These are phyloP conservation scores for Oryctes rhinoceros DNA, from an alignment of 1,140 invertebrate species.

Conservation along the genomic window DNA sequence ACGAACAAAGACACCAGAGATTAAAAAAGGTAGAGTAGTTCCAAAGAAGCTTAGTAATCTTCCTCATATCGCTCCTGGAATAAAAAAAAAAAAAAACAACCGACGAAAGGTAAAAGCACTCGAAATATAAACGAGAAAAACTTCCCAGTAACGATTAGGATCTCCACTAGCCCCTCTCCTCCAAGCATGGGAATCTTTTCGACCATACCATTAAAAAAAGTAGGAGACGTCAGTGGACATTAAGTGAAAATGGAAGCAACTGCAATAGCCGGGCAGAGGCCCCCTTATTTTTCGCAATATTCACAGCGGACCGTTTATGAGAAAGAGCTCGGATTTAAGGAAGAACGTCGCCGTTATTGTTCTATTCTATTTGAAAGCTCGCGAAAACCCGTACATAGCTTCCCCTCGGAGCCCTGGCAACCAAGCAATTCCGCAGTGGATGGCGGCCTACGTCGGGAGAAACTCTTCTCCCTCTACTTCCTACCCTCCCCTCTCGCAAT, in stretches of 20 bases:
- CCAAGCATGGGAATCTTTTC: background rate
- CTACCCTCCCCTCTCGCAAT: too few species aligned
- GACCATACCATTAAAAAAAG: conserved; percentile 3
- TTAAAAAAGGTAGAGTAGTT: too few species aligned
- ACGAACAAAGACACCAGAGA: too few species aligned
- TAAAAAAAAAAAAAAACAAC: background rate
- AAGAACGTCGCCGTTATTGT: conserved; percentile 41
- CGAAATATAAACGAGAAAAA: conserved; percentile 10
- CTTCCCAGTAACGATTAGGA: conserved; percentile 3
- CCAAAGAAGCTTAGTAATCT: too few species aligned
- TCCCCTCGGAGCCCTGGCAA: conserved; percentile 41
- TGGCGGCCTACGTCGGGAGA: conserved; percentile 15
- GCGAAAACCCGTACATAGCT: background rate
- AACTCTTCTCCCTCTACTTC: background rate
- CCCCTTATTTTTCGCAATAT: conserved; percentile 20
- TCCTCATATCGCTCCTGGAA: too few species aligned
- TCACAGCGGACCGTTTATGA: conserved; percentile 13
- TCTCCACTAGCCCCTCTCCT: background rate
- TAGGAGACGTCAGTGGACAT: background rate
- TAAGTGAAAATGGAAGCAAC: conserved; percentile 26
- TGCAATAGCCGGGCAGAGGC: background rate
- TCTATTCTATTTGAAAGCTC: conserved; percentile 48
- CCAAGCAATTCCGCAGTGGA: conserved; percentile 44
- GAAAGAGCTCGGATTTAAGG: background rate
- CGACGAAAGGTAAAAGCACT: background rate